Evolutionary conservation across 1,140 invertebrate species (phyloP).

Genomic region (Drosophila kanapiae): DNA sequence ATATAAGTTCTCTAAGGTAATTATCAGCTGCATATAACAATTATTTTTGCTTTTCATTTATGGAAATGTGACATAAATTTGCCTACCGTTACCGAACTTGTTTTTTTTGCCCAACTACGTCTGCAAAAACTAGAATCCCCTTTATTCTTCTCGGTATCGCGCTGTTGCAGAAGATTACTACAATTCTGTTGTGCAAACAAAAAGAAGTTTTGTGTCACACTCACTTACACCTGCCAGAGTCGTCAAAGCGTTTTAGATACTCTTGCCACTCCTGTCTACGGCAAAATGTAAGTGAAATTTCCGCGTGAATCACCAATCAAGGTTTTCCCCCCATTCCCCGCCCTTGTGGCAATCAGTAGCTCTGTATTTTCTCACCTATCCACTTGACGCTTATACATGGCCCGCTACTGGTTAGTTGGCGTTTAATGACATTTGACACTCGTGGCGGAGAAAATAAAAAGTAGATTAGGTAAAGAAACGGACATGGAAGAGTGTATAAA

Average conservation of each 20-base stretch:
- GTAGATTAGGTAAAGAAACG: conserved; percentile 26
- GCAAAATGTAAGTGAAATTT: conserved; percentile 69
- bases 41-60: too few relatives aligned
- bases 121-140: too few relatives aligned
- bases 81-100: too few relatives aligned
- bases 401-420: conserved; percentile 65
- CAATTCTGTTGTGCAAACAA: conserved; percentile 15
- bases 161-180: neutral
- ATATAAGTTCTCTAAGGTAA: too few relatives aligned
- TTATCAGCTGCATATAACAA: too few relatives aligned
- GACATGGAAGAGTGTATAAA: conserved; percentile 13
- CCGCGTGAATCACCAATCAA: conserved; percentile 26
- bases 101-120: too few relatives aligned
- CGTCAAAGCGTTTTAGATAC: conserved; percentile 67
- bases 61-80: too few relatives aligned
- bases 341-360: conserved; percentile 73
- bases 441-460: conserved; percentile 50
- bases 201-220: conserved; percentile 48
- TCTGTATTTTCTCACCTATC: conserved; percentile 54
- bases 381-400: conserved; percentile 51
- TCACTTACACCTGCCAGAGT: conserved; percentile 60
- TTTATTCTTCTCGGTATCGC: neutral
- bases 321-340: neutral
- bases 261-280: conserved; percentile 65
- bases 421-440: conserved; percentile 81